phyloP scores from a whole-genome alignment of 1,140 invertebrate genomes.

The Leguminivora glycinivorella region DNA sequence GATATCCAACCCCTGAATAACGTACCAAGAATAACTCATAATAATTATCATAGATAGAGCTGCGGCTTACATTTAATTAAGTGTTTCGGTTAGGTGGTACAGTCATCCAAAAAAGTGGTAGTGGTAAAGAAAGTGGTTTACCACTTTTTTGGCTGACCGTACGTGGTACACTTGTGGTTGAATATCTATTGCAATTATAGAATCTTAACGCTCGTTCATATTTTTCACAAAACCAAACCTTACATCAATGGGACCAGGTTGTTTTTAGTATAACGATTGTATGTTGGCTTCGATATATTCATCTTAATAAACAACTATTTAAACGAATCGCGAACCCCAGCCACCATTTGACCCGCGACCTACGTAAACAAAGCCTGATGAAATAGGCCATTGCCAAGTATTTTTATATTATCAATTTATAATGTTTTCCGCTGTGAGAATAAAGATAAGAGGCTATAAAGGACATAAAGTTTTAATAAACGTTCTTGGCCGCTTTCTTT shows the following conservation, averaged over 20 bases:
- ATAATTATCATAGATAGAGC: too few species aligned
- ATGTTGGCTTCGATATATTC: not conserved
- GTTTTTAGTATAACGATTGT: not conserved
- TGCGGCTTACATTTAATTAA: too few species aligned
- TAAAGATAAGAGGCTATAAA: conserved; percentile 14
- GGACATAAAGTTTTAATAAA: not conserved
- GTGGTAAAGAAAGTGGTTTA: too few species aligned
- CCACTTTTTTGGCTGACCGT: too few species aligned
- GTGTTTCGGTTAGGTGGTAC: too few species aligned
- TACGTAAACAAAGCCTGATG: not conserved
- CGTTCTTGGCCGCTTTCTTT: not conserved
- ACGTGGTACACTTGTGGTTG: too few species aligned
- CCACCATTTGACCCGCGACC: conserved; percentile 18
- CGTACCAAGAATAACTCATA: too few species aligned
- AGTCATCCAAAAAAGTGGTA: too few species aligned
- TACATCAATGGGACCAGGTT: not conserved
- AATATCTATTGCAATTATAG: conserved; percentile 4
- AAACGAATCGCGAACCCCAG: not conserved
- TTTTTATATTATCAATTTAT: conserved; percentile 23
- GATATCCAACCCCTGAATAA: too few species aligned
- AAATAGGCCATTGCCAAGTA: conserved; percentile 12
- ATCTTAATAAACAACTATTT: conserved; percentile 2
- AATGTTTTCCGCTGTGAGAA: conserved; percentile 13
- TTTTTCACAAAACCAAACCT: not conserved
- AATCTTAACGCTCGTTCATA: not conserved